Conservation (phyloP, 2,888 invertebrate genomes). For the Ophonus ardosiacus region DNA sequence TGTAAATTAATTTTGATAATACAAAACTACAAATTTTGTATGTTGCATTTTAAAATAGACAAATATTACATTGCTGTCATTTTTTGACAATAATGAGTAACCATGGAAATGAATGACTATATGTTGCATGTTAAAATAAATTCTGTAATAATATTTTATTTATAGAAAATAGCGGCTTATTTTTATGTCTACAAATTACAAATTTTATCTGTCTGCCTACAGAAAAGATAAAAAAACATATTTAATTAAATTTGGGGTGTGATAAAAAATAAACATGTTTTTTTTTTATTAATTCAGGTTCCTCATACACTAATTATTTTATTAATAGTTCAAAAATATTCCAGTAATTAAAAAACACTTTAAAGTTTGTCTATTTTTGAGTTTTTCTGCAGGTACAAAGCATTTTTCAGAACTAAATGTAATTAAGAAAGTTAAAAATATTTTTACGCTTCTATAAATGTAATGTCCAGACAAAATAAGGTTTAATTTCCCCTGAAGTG, state of each 20-base stretch:
- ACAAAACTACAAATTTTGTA: neutral
- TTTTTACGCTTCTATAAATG: neutral
- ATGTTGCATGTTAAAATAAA: no score
- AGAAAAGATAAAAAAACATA: slow-evolving; percentile 14
- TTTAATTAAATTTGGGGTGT: slow-evolving; percentile 4
- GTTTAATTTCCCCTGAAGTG: slow-evolving; percentile 29
- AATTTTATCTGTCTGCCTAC: slow-evolving; percentile 22
- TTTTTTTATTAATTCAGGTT: neutral
- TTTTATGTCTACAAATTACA: neutral
- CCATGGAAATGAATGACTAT: no score
- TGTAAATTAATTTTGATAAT: neutral
- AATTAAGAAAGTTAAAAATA: neutral
- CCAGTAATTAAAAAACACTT: slow-evolving; percentile 1
- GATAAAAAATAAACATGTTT: slow-evolving; percentile 28
- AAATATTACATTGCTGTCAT: no score
- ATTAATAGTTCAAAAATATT: neutral
- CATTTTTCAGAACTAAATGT: neutral
- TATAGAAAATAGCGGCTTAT: slow-evolving; percentile 5
- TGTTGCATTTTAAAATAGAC: no score
- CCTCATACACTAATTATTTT: neutral
- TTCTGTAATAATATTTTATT: neutral
- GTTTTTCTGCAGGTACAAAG: slow-evolving; percentile 5
- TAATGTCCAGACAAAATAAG: slow-evolving; percentile 31
- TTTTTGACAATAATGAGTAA: no score
- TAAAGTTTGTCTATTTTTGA: slow-evolving; percentile 9